phyloP scores from a whole-genome alignment of 2,113 vertebrate species.

The Camelus bactrianus region DNA sequence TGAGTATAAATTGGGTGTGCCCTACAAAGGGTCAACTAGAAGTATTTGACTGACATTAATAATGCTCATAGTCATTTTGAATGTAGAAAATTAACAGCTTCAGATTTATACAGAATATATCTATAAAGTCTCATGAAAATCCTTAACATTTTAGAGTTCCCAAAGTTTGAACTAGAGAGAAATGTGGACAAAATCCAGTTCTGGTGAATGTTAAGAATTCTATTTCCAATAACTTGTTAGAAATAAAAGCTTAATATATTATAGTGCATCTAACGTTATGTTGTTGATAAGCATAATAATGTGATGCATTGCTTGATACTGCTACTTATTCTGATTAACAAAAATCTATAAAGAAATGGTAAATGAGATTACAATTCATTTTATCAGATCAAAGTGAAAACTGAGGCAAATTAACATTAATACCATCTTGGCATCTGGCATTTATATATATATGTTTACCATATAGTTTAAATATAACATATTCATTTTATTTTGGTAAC shows the following conservation, averaged over 20 bases:
- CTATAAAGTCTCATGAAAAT: neutral
- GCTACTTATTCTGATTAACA: neutral
- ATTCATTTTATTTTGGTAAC: neutral
- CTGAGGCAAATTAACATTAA: neutral
- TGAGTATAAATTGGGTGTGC: neutral
- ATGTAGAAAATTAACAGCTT: neutral
- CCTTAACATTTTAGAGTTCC: slow-evolving; percentile 17
- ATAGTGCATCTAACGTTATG: neutral
- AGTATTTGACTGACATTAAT: neutral
- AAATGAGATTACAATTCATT: neutral
- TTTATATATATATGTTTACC: neutral
- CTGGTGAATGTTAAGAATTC: neutral
- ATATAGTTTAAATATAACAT: neutral
- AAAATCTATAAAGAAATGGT: neutral
- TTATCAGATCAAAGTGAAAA: slow-evolving; percentile 1
- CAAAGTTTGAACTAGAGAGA: slow-evolving; percentile 1
- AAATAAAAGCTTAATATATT: neutral
- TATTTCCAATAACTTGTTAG: neutral
- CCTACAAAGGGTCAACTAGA: neutral
- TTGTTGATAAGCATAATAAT: slow-evolving; percentile 21
- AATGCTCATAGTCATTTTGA: neutral
- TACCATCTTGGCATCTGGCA: neutral
- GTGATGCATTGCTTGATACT: neutral
- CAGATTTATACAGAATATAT: neutral
- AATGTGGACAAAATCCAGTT: neutral